Conservation (phyloP, 2,797 vertebrate species). For the Cetoscarus ocellatus region DNA sequence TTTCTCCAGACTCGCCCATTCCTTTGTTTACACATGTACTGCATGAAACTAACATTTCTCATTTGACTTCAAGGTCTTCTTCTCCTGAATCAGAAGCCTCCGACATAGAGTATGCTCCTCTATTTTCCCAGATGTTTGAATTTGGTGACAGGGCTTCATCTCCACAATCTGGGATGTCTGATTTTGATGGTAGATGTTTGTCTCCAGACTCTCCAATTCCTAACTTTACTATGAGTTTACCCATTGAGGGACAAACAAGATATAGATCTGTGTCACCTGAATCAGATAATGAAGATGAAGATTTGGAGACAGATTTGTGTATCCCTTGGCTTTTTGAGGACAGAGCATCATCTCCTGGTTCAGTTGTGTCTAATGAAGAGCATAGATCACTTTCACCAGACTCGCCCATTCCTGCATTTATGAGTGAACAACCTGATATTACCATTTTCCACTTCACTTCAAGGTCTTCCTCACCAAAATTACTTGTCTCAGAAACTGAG, state of each 20-base stretch:
- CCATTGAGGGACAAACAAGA: not conserved
- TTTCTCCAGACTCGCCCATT: constrained; percentile 67
- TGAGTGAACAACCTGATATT: constrained; percentile 6
- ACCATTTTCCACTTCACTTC: not conserved
- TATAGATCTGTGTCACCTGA: constrained; percentile 41
- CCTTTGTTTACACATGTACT: constrained; percentile 32
- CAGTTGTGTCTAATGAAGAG: constrained; percentile 26
- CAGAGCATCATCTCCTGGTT: constrained; percentile 59
- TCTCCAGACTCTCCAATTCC: constrained; percentile 65
- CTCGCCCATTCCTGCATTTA: constrained; percentile 60
- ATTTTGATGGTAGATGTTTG: constrained; percentile 13
- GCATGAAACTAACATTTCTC: not conserved
- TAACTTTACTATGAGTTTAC: constrained; percentile 18
- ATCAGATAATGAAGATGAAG: constrained; percentile 45
- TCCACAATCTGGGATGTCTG: constrained; percentile 23
- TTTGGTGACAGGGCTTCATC: constrained; percentile 45
- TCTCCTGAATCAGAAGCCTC: constrained; percentile 60
- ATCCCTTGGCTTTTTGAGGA: constrained; percentile 45
- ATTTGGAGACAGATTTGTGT: constrained; percentile 40
- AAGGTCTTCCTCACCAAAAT: constrained; percentile 61
- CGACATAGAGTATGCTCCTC: constrained; percentile 33
- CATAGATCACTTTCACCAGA: constrained; percentile 54
- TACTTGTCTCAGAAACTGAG: constrained; percentile 43
- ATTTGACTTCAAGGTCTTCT: constrained; percentile 35
- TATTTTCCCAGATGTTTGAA: constrained; percentile 33